phyloP scores from a whole-genome alignment of 2,113 vertebrate genomes.

The Myiozetetes cayanensis region DNA sequence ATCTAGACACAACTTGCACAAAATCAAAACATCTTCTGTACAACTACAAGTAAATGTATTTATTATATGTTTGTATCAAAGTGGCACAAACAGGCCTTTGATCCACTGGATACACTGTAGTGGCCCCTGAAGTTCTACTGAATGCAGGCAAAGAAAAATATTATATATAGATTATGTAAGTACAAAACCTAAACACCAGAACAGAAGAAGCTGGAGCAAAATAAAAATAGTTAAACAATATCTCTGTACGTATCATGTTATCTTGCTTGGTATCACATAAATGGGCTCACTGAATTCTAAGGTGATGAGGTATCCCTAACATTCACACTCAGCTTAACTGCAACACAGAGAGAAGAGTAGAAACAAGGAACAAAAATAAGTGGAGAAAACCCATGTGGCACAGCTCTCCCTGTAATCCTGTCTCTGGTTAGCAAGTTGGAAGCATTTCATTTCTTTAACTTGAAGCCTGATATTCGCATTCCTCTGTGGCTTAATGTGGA shows the following conservation, averaged over 20 bases:
- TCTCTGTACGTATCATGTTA: not conserved
- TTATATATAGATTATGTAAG: not conserved
- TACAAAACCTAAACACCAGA: not conserved
- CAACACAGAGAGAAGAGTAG: not conserved
- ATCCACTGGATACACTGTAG: not conserved
- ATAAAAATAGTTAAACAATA: not conserved
- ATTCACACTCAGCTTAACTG: not conserved
- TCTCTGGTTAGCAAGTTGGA: not conserved
- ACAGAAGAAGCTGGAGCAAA: not conserved
- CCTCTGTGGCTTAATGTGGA: not conserved
- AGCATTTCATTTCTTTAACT: not conserved
- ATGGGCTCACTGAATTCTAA: not conserved
- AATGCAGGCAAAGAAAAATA: not conserved
- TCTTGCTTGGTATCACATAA: not conserved
- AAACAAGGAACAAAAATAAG: not conserved
- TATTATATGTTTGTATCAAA: not conserved
- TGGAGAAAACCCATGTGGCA: not conserved
- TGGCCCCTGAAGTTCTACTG: not conserved
- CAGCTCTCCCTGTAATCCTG: not conserved
- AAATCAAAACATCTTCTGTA: not conserved
- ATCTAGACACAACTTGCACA: not conserved
- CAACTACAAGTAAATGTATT: not conserved
- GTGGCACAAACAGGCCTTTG: not conserved
- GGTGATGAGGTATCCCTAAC: rapidly evolving
- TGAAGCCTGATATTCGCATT: not conserved